A percentile compares a stretch with the other conserved stretches of the same genome.
These are phyloP conservation scores for Limnephilus rhombicus DNA, from an alignment of 2,888 invertebrate species.

Conservation along the genomic window DNA sequence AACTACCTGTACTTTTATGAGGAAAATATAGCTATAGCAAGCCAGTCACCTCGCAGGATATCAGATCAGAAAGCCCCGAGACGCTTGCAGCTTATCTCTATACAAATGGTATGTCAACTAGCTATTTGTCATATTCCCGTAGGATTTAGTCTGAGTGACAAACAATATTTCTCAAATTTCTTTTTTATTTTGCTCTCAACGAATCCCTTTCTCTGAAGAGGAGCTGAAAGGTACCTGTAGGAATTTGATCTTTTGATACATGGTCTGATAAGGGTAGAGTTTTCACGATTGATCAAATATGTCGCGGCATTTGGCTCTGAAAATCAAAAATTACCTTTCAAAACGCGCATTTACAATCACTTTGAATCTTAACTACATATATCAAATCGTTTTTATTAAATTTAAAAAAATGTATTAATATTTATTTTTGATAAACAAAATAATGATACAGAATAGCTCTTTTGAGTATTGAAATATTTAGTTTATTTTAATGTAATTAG, in stretches of 20 bases:
- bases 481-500: too few species aligned
- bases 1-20: background rate
- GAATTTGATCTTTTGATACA: constrained; percentile 34
- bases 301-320: background rate
- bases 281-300: constrained; percentile 26
- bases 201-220: constrained; percentile 13
- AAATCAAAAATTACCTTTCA: background rate
- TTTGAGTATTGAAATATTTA: too few species aligned
- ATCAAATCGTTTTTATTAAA: background rate
- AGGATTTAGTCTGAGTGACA: constrained; percentile 18
- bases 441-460: too few species aligned
- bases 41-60: background rate
- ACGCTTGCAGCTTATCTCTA: background rate
- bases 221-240: constrained; percentile 35
- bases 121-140: constrained; percentile 13
- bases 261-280: constrained; percentile 6
- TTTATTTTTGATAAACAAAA: too few species aligned
- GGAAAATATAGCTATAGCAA: background rate
- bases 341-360: background rate
- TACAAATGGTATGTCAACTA: constrained; percentile 36
- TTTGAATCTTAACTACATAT: background rate
- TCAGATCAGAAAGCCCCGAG: background rate
- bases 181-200: constrained; percentile 11
- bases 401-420: too few species aligned
- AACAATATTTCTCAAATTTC: constrained; percentile 30